Base-by-base conservation (phyloP, 2,113 vertebrate species). In the Megaceryle torquata region DNA sequence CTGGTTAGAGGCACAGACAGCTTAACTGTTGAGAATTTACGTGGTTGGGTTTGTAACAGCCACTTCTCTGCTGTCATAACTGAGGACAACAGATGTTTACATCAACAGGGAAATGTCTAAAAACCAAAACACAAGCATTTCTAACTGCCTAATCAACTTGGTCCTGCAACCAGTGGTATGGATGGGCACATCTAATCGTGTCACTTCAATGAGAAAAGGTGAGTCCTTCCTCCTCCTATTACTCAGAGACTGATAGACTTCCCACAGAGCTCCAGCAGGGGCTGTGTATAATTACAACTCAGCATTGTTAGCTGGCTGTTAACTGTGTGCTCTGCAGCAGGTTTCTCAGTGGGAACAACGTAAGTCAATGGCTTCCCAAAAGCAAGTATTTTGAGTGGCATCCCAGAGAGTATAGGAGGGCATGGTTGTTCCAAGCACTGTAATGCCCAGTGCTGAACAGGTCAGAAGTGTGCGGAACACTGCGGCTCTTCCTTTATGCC, bases 401-500 rank as follows among this genome's bases (percentile, higher is more conserved):
- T 25, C 15, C 22, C 70, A 15, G 39, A 21, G 54, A 17, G 14
- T 4, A 25, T 41, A 33, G 37, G 57, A 19, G 60, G 54, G 8
- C 64, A 53, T 1, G 33, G 68, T 50, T 2, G 0, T 50, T 54
- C 26, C 11, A 29, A 26, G 35, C 0, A 0, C 11, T 0, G 0
- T 53, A 4, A 35, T 16, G 28, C 5, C 44, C 16, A 1, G 1
- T 3, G 70, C 70, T 26, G 78, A 72, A 8, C 56, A n/a, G 15
- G 13, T 22, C 59, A 82, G 64, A 28, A 4, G 28, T 13, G 6
- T 18, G 5, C 14, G 63, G 39, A 33, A 24, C 15, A 6, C n/a
- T 21, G 15, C 4, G 2, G 41, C 20, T 26, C 33, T 48, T 39
- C 43, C 29, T 70, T 33, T 11, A 17, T 14, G 12, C 10, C 0